These are phyloP conservation scores for Sphaerodactylus townsendi DNA, from an alignment of 2,113 vertebrate species.

Conservation along the genomic window DNA sequence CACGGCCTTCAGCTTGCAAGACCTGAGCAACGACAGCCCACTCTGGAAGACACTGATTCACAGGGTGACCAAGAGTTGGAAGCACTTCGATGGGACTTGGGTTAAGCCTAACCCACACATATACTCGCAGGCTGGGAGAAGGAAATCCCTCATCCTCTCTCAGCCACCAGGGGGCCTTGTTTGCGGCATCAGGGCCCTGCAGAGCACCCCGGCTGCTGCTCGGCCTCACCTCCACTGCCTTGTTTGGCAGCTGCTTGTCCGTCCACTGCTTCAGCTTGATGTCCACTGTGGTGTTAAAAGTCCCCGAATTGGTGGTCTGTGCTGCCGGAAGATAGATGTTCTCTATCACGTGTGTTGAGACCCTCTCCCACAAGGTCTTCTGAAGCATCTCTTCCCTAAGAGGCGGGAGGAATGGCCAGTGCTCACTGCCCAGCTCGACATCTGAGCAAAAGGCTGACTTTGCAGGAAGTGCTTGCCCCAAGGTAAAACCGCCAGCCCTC, in stretches of 20 bases:
- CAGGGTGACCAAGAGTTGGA: too few relatives aligned
- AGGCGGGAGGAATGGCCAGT: slow-evolving; percentile 18
- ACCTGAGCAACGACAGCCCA: too few relatives aligned
- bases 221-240: slow-evolving; percentile 90
- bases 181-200: too few relatives aligned
- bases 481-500: not conserved
- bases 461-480: not conserved
- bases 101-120: too few relatives aligned
- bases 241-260: slow-evolving; percentile 96
- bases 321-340: slow-evolving; percentile 98
- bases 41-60: too few relatives aligned
- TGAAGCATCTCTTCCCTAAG: slow-evolving; percentile 96
- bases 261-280: slow-evolving; percentile 99
- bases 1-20: too few relatives aligned
- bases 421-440: not conserved
- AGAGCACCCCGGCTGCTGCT: not conserved
- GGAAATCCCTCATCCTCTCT: too few relatives aligned
- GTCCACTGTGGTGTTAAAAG: slow-evolving; percentile 98
- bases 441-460: too few relatives aligned
- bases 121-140: too few relatives aligned
- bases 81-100: too few relatives aligned
- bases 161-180: too few relatives aligned
- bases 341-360: slow-evolving; percentile 98
- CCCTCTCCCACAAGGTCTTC: slow-evolving; percentile 94
- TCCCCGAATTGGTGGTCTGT: slow-evolving; percentile 94